Conservation (phyloP, 1,140 invertebrate genomes). For the Cataglyphis hispanica region DNA sequence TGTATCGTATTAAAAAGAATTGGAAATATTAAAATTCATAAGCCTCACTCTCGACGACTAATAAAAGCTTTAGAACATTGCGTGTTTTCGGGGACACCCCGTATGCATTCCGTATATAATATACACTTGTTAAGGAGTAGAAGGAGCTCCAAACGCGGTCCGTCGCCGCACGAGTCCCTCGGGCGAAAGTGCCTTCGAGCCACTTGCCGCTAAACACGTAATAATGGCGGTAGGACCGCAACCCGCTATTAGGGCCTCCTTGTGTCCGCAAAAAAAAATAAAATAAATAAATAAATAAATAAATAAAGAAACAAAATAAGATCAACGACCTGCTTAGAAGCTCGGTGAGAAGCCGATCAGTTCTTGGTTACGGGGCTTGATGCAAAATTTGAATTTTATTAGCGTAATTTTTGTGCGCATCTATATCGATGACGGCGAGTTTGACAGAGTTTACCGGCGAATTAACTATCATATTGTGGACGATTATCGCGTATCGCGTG, state of each 20-base stretch:
- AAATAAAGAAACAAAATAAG: slow-evolving; percentile 54
- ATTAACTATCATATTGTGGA: background rate
- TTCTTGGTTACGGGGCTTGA: background rate
- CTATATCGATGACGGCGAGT: background rate
- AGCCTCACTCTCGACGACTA: too few species aligned
- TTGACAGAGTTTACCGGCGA: slow-evolving; percentile 48
- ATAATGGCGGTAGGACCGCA: slow-evolving; percentile 53
- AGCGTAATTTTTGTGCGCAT: slow-evolving; percentile 20
- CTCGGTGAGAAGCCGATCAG: slow-evolving; percentile 33
- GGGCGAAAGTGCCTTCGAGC: slow-evolving; percentile 53
- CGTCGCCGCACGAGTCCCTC: slow-evolving; percentile 45
- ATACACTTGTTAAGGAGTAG: slow-evolving; percentile 63
- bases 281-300: slow-evolving; percentile 22
- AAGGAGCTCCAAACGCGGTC: slow-evolving; percentile 53
- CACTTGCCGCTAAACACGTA: slow-evolving; percentile 58
- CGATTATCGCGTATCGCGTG: slow-evolving; percentile 56
- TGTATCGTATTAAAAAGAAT: background rate
- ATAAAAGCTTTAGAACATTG: background rate
- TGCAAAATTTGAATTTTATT: slow-evolving; percentile 62
- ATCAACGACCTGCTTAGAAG: slow-evolving; percentile 54
- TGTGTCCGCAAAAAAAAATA: slow-evolving; percentile 41
- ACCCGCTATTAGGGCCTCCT: slow-evolving; percentile 68
- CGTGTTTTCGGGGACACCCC: slow-evolving; percentile 51
- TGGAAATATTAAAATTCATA: background rate
- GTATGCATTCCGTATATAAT: slow-evolving; percentile 51